Evolutionary conservation across 2,797 vertebrate species (phyloP).

Genomic region (Tokudaia muenninki): DNA sequence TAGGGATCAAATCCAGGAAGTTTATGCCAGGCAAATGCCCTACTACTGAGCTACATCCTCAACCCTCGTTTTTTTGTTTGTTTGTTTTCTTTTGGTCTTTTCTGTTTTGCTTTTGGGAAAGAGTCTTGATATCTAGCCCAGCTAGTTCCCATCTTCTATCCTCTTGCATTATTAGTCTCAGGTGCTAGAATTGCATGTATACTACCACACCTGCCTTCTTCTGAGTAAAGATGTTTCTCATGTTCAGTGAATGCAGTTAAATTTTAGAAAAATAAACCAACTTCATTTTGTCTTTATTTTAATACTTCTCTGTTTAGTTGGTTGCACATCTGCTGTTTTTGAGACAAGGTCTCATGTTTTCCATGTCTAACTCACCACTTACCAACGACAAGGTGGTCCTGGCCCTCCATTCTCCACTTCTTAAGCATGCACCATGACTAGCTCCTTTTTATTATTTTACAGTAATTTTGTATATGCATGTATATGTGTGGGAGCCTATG

Average conservation of each 20-base stretch:
- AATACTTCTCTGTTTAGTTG: background rate
- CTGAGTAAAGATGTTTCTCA: constrained; percentile 30
- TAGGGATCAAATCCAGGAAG: background rate
- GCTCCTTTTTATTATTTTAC: background rate
- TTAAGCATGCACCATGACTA: background rate
- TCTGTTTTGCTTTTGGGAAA: background rate
- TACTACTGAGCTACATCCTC: background rate
- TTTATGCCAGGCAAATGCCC: background rate
- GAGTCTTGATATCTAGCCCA: background rate
- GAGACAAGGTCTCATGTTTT: background rate
- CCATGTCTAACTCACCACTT: background rate
- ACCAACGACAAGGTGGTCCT: background rate
- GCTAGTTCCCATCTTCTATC: background rate
- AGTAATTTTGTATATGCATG: background rate
- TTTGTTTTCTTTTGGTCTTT: background rate
- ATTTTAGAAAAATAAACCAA: constrained; percentile 54
- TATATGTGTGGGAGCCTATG: background rate
- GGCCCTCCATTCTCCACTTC: background rate
- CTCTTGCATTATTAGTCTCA: background rate
- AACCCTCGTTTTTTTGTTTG: background rate
- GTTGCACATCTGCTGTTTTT: background rate
- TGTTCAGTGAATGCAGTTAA: constrained; percentile 47
- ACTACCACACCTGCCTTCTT: background rate
- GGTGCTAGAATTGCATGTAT: background rate
- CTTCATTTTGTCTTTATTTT: background rate